Base-by-base conservation (phyloP, 1,140 invertebrate species). In the Rhopalosiphum padi region DNA sequence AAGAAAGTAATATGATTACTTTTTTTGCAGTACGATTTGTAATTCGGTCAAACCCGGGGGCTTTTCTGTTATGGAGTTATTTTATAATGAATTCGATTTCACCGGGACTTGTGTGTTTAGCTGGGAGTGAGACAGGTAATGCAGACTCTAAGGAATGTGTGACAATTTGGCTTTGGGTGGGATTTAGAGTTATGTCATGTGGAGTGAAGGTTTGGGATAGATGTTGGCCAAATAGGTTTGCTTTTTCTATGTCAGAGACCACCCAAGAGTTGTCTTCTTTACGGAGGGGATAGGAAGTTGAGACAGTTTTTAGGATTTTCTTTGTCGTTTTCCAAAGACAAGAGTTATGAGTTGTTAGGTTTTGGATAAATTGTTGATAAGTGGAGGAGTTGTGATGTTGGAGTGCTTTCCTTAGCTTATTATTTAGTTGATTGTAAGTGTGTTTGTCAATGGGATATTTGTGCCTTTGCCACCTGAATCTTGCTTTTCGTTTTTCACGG, bases 21-120 rank as follows among this genome's bases (percentile, higher is more conserved):
- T 94, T 77, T 90, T 94, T 88, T 11, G 46, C 53, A 48, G n/a
- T 90, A 11, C 30, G 48, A 41, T 60, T 88, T 48, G 37, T 94
- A 37, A 94, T 94, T 18, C 37, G 37, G 46, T 94, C 89, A 37
- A 30, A 82, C n/a, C 93, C 89, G 1, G 89, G 93, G 4, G 89
- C 30, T 41, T 94, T 94, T 94, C 30, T 91, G 37, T 2, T 83
- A 25, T 51, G 46, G 11, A 85, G 46, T 85, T 93, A 68, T 90
- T 77, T 82, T 35, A 82, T 60, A 51, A 85, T 91, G 18, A 53
- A 89, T 55, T 89, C 87, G 41, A 88, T 88, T 88, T 88, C 86
- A 8, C 86, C 46, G 1, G 86, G 46, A 48, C 43, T 48, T 30
- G 86, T 53, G 46, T 51, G 21, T 88, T 88, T 88, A 9, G 86